Evolutionary conservation across 1,140 invertebrate genomes (phyloP).

Genomic region (Pseudoatta argentina): DNA sequence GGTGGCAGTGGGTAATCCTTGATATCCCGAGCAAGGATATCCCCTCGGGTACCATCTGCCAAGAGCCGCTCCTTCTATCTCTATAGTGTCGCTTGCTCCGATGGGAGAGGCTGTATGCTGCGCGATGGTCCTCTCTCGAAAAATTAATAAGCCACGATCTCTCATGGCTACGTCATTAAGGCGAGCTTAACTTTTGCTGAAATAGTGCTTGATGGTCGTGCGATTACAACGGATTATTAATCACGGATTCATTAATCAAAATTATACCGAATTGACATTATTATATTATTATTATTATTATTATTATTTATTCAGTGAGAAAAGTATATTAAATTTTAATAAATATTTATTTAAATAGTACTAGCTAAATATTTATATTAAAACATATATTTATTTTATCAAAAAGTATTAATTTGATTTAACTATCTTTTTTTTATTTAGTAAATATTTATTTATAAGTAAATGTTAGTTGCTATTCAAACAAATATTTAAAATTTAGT

Average conservation of each 20-base stretch:
- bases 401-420: too few species aligned
- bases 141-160: slow-evolving; percentile 78
- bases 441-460: too few species aligned
- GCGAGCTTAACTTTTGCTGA: slow-evolving; percentile 36
- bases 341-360: too few species aligned
- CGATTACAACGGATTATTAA: not conserved
- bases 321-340: too few species aligned
- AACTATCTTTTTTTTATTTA: too few species aligned
- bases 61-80: slow-evolving; percentile 78
- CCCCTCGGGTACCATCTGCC: slow-evolving; percentile 83
- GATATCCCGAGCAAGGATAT: slow-evolving; percentile 81
- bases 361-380: too few species aligned
- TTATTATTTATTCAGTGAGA: too few species aligned
- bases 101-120: not conserved
- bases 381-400: too few species aligned
- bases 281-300: not conserved
- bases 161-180: slow-evolving; percentile 57
- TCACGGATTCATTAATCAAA: not conserved
- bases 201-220: not conserved
- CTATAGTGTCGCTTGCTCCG: slow-evolving; percentile 54
- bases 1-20: slow-evolving; percentile 78
- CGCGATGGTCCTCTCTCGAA: slow-evolving; percentile 62
- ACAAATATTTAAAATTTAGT: too few species aligned
- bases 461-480: too few species aligned
- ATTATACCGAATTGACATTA: not conserved